phyloP scores from a whole-genome alignment of 2,113 vertebrate genomes.

The Centropristis striata region DNA sequence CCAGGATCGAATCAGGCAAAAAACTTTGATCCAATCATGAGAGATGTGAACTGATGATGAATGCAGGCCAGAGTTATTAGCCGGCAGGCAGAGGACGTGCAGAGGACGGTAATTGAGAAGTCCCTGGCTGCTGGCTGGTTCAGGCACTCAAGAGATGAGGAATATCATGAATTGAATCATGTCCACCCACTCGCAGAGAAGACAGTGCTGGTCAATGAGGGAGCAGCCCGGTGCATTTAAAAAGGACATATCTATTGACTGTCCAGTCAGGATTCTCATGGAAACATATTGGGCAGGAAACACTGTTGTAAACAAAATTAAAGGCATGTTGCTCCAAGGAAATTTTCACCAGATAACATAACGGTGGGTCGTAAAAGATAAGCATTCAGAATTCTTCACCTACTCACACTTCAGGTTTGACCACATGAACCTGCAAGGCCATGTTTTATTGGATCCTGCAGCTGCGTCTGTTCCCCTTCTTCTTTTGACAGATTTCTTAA shows the following conservation, averaged over 20 bases:
- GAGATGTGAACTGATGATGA: constrained; percentile 34
- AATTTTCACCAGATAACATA: constrained; percentile 1
- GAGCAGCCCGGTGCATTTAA: constrained; percentile 45
- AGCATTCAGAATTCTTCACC: constrained; percentile 8
- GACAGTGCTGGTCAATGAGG: constrained; percentile 36
- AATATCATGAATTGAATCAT: constrained; percentile 67
- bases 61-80: constrained; percentile 31
- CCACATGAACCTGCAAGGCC: no score
- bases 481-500: background rate
- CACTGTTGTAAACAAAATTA: background rate
- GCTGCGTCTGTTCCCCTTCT: no score
- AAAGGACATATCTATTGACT: constrained; percentile 37
- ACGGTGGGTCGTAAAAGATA: background rate
- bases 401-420: background rate
- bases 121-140: constrained; percentile 50
- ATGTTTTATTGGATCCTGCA: no score
- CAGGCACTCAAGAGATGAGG: constrained; percentile 56
- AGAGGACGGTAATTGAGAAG: constrained; percentile 35
- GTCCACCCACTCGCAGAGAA: constrained; percentile 44
- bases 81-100: constrained; percentile 38
- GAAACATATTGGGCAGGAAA: constrained; percentile 1
- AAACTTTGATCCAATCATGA: constrained; percentile 22
- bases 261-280: constrained; percentile 12
- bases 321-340: background rate
- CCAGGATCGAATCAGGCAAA: constrained; percentile 10